Percentiles rank a stretch among this genome's conserved stretches.
Conservation (phyloP, 2,113 vertebrate species). For the Sapajus apella region DNA sequence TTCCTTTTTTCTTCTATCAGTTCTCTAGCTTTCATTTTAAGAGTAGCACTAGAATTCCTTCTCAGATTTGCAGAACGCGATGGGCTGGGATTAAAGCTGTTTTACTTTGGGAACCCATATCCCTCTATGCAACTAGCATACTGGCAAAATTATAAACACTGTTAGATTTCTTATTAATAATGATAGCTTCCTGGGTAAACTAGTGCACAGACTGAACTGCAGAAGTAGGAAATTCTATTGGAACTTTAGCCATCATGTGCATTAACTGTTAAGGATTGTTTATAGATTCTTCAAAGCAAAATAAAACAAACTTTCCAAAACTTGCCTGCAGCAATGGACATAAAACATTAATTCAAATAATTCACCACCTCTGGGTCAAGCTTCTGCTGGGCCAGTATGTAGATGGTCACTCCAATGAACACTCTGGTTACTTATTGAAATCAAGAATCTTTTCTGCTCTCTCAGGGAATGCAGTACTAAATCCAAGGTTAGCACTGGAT, state of each 20-base stretch:
- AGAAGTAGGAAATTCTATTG: slow-evolving; percentile 24
- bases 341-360: slow-evolving; percentile 51
- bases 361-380: not conserved
- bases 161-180: slow-evolving; percentile 17
- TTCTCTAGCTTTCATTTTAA: slow-evolving; percentile 19
- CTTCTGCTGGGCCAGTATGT: slow-evolving; percentile 14
- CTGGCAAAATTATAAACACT: slow-evolving; percentile 3
- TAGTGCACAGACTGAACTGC: not conserved
- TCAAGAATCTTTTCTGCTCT: slow-evolving; percentile 60
- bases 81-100: not conserved
- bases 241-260: slow-evolving; percentile 23
- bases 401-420: slow-evolving; percentile 5
- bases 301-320: not conserved
- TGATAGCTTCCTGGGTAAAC: slow-evolving; percentile 20
- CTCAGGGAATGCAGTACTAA: slow-evolving; percentile 45
- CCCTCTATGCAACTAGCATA: not conserved
- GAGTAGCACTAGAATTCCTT: not conserved
- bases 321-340: slow-evolving; percentile 15
- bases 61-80: not conserved
- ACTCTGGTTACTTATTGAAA: slow-evolving; percentile 71
- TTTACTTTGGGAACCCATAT: not conserved
- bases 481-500: slow-evolving; percentile 66
- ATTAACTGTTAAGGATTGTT: slow-evolving; percentile 6
- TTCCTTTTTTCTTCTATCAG: not conserved
- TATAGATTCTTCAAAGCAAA: slow-evolving; percentile 42